Percentiles rank a stretch among this genome's conserved stretches.
phyloP scores from a whole-genome alignment of 2,888 invertebrate species.

The Callyntrura guangdongensis region DNA sequence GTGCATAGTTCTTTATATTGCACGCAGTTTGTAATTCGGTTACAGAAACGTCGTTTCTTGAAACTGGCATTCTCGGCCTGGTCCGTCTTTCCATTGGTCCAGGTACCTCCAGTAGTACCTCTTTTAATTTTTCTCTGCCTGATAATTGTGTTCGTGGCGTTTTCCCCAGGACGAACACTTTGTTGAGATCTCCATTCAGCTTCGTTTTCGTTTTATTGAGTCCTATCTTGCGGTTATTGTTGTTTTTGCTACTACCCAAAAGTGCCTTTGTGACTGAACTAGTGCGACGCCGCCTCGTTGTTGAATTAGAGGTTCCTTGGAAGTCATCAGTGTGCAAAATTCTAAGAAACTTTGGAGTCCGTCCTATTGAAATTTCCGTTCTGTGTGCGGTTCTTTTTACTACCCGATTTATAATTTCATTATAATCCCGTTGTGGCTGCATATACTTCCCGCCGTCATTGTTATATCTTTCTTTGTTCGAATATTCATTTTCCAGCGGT shows the following conservation, averaged over 20 bases:
- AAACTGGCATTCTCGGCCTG: background rate
- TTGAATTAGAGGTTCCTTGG: background rate
- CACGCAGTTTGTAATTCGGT: background rate
- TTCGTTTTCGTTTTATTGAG: constrained; percentile 35
- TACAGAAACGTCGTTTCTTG: background rate
- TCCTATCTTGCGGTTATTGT: background rate
- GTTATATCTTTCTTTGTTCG: too few species aligned
- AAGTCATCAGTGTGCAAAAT: background rate
- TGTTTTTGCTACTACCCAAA: background rate
- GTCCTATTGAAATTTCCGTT: background rate
- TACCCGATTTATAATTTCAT: background rate
- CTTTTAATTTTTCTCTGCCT: background rate
- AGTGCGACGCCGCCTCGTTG: background rate
- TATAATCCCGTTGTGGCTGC: background rate
- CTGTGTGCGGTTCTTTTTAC: background rate
- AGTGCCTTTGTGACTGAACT: constrained; percentile 20
- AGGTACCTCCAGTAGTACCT: constrained; percentile 19
- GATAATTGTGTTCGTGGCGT: background rate
- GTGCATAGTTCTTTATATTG: too few species aligned
- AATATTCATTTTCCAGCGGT: too few species aligned
- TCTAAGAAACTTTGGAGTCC: background rate
- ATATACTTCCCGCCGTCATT: too few species aligned
- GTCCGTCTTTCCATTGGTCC: constrained; percentile 43
- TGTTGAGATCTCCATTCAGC: constrained; percentile 15
- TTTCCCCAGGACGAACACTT: constrained; percentile 37